A percentile compares a stretch with the other conserved stretches of the same genome.
These are phyloP conservation scores for Oophaga sylvatica DNA, from an alignment of 2,797 vertebrate species.

Conservation along the genomic window DNA sequence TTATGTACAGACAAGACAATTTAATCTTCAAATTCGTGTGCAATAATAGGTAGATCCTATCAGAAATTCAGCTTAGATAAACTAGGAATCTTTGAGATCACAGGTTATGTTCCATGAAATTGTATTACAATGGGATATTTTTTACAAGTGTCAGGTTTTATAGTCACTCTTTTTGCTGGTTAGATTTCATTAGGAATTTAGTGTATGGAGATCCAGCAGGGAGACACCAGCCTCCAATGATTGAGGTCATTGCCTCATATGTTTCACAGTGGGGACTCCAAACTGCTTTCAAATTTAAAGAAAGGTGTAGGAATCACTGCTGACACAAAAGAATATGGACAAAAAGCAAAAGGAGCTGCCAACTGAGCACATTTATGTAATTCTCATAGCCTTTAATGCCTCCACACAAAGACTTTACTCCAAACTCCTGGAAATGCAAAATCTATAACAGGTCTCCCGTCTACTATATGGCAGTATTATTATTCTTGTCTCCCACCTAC, in stretches of 20 bases:
- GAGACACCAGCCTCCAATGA: conserved; percentile 7
- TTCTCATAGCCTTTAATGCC: not conserved
- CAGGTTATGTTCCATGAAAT: not conserved
- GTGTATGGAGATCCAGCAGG: conserved; percentile 19
- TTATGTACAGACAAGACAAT: too few relatives aligned
- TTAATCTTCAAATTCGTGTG: too few relatives aligned
- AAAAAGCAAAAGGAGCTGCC: not conserved
- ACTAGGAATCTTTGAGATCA: not conserved
- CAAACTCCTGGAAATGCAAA: too few relatives aligned
- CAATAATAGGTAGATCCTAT: not conserved
- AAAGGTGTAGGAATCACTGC: not conserved
- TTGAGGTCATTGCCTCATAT: conserved; percentile 20
- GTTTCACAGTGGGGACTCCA: conserved; percentile 14
- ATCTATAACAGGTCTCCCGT: too few relatives aligned
- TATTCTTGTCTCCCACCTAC: too few relatives aligned
- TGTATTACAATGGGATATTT: not conserved
- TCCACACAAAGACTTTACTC: too few relatives aligned
- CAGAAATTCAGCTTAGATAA: not conserved
- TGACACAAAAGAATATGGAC: not conserved
- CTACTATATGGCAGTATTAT: too few relatives aligned
- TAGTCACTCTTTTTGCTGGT: not conserved
- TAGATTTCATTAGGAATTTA: not conserved
- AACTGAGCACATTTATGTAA: not conserved
- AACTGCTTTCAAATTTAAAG: not conserved
- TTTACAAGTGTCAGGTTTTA: not conserved